phyloP scores from a whole-genome alignment of 2,113 vertebrate genomes.

The Myxocyprinus asiaticus region DNA sequence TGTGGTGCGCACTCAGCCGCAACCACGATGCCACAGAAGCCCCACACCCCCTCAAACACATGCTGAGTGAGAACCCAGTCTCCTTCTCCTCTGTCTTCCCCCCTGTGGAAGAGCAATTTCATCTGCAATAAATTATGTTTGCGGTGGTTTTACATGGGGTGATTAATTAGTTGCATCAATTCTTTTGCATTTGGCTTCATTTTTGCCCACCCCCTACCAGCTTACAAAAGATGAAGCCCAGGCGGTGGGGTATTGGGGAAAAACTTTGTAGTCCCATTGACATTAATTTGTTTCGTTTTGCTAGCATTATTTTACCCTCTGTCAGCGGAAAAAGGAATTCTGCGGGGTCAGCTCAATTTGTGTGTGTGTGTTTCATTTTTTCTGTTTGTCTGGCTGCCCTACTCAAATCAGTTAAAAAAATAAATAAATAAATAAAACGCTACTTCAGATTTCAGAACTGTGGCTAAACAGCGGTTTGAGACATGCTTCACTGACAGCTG shows the following conservation, averaged over 20 bases:
- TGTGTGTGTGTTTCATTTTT: conserved; percentile 15
- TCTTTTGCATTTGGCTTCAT: background rate
- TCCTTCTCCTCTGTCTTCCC: background rate
- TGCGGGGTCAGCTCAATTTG: conserved; percentile 33
- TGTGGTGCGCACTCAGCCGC: conserved; percentile 23
- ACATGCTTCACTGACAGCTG: conserved; percentile 39
- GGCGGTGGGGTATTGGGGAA: background rate
- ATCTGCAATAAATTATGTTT: conserved; percentile 45
- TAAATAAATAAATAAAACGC: background rate
- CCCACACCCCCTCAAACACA: conserved; percentile 1
- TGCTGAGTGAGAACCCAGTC: conserved; percentile 6
- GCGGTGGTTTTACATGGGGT: conserved; percentile 33
- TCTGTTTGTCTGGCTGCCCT: conserved; percentile 18
- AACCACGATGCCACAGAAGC: background rate
- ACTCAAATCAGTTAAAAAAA: conserved; percentile 31
- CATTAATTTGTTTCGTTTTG: conserved; percentile 29
- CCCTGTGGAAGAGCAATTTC: conserved; percentile 28
- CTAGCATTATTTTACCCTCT: conserved; percentile 31
- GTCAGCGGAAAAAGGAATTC: conserved; percentile 36
- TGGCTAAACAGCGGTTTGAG: conserved; percentile 23
- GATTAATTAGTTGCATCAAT: conserved; percentile 45
- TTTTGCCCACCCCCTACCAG: conserved; percentile 1
- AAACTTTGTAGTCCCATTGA: conserved; percentile 16
- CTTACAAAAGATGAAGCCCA: background rate
- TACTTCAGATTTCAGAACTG: conserved; percentile 18